These are phyloP conservation scores for Ginglymostoma cirratum DNA, from an alignment of 2,113 vertebrate species.

Conservation along the genomic window DNA sequence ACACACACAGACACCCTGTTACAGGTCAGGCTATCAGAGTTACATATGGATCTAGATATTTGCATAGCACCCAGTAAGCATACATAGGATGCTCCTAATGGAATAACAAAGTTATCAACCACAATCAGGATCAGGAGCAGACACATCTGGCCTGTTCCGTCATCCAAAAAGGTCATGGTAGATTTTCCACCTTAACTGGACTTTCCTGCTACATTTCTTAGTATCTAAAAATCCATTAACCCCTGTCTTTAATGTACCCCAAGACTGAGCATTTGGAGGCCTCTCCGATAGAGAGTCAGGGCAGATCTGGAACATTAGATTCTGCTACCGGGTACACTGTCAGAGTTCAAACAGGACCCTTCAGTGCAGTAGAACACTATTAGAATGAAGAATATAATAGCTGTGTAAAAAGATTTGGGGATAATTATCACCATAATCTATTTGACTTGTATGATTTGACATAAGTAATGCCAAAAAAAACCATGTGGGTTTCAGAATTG, in stretches of 20 bases:
- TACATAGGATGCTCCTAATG: neutral
- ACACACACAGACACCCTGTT: neutral
- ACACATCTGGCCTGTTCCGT: neutral
- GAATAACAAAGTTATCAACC: neutral
- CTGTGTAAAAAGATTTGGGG: neutral
- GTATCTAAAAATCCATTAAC: neutral
- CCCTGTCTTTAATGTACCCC: neutral
- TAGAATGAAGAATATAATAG: neutral
- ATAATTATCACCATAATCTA: neutral
- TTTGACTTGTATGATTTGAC: neutral
- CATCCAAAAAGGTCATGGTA: neutral
- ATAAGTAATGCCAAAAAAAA: neutral
- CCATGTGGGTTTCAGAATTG: neutral
- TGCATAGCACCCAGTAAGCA: neutral
- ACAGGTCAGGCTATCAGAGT: neutral
- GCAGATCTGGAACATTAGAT: neutral
- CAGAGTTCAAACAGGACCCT: neutral
- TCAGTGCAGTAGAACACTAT: neutral
- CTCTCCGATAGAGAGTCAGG: neutral
- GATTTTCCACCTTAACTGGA: neutral
- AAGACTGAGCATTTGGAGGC: neutral
- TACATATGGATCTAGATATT: neutral
- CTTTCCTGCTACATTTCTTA: neutral
- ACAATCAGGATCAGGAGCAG: neutral
- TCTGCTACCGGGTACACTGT: neutral